Evolutionary conservation across 2,888 invertebrate species (phyloP).

Genomic region (Tethea ocularis): DNA sequence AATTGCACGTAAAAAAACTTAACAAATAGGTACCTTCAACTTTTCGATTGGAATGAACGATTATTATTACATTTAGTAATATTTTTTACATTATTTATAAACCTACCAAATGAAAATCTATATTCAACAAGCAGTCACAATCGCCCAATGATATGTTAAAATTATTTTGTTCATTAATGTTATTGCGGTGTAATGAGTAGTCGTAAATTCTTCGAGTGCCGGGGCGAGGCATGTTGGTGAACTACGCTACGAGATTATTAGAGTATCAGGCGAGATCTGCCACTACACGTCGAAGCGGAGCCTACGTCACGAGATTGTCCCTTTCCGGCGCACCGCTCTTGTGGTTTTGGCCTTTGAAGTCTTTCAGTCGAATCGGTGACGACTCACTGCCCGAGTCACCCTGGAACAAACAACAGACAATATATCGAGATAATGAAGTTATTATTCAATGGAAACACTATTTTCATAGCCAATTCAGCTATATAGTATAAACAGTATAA

Average conservation of each 20-base stretch:
- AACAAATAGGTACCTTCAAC: slow-evolving; percentile 83
- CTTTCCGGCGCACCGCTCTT: slow-evolving; percentile 64
- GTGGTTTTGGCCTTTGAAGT: slow-evolving; percentile 78
- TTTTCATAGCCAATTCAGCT: neutral
- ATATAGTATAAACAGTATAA: no score
- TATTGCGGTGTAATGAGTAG: slow-evolving; percentile 70
- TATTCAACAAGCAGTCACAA: slow-evolving; percentile 83
- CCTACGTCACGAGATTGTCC: slow-evolving; percentile 71
- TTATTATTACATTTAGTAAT: slow-evolving; percentile 77
- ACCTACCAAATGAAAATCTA: slow-evolving; percentile 78
- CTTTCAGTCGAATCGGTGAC: slow-evolving; percentile 83
- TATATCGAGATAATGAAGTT: neutral
- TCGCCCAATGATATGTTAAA: slow-evolving; percentile 85
- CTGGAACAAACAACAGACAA: slow-evolving; percentile 53
- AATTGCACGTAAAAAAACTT: slow-evolving; percentile 85
- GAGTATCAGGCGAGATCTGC: slow-evolving; percentile 30
- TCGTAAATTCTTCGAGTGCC: slow-evolving; percentile 31
- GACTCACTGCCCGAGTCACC: slow-evolving; percentile 87
- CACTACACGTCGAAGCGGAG: slow-evolving; percentile 26
- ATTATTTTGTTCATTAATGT: slow-evolving; percentile 66
- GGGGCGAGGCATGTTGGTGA: slow-evolving; percentile 17
- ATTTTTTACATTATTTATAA: slow-evolving; percentile 80
- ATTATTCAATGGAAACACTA: neutral
- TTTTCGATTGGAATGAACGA: slow-evolving; percentile 83
- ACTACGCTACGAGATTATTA: slow-evolving; percentile 30